Base-by-base conservation (phyloP, 2,113 vertebrate genomes). In the Heloderma charlesbogerti region DNA sequence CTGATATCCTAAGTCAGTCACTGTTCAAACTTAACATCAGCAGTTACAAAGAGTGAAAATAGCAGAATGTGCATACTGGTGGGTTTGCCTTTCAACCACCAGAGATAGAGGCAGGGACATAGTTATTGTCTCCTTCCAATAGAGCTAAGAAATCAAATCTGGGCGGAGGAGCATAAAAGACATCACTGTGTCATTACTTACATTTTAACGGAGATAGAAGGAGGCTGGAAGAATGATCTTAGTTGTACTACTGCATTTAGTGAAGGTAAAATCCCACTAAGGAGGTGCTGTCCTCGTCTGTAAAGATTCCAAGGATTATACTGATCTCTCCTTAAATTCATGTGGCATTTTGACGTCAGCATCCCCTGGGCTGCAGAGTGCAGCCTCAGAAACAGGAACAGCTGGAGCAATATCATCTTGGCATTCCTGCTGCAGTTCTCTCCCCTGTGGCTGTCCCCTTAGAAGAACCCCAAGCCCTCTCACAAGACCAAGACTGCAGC, bases 161-260 rank as follows among this genome's bases (percentile, higher is more conserved):
- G n/a, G n/a, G n/a, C n/a, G n/a, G n/a, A n/a, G n/a, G n/a, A n/a
- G n/a, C n/a, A n/a, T n/a, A n/a, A n/a, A n/a, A n/a, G n/a, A n/a
- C n/a, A n/a, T n/a, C 40, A 45, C 43, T 9, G 8, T 43, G 48
- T 3, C 27, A 79, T 29, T 79, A 79, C 77, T 79, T 48, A 79
- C 77, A 1, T 1, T 2, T 0, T 0, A 29, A 79, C 31, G 45
- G 29, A 0, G 77, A 79, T 15, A 48, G 22, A 40, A 51, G 77
- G 77, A 48, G 4, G 9, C 3, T 29, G 8, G 43, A 12, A 13
- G 27, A 31, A 79, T 9, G 22, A 29, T 22, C 3, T 25, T 13
- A 12, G 27, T 4, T 0, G 2, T 4, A 29, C 9, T 27, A 1
- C 1, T 4, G 29, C 51, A 54, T 7, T 54, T 81, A 81, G 31